Conservation (phyloP, 2,888 invertebrate species). For the Zhuqinia jingwanae region DNA sequence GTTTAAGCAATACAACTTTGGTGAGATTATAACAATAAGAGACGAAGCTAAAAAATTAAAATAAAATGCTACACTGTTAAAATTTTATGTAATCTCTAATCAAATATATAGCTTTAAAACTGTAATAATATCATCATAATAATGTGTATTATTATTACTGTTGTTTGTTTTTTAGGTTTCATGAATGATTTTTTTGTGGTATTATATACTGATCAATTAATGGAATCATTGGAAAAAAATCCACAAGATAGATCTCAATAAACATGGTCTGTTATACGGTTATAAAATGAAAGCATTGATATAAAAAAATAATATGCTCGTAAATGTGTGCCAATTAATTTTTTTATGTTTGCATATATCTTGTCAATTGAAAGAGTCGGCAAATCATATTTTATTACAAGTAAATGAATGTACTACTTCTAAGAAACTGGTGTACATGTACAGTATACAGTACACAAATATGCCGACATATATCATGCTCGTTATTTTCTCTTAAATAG, state of each 20-base stretch:
- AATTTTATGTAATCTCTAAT: slow-evolving; percentile 20
- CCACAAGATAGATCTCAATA: slow-evolving; percentile 43
- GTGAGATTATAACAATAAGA: slow-evolving; percentile 22
- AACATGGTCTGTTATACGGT: background rate
- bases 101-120: background rate
- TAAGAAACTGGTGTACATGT: too few species aligned
- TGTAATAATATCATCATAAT: background rate
- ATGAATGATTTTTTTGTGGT: slow-evolving; percentile 18
- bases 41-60: background rate
- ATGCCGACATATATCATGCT: too few species aligned
- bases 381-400: too few species aligned
- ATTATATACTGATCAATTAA: background rate
- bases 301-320: too few species aligned
- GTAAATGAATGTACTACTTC: too few species aligned
- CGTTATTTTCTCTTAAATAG: too few species aligned
- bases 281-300: too few species aligned
- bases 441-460: too few species aligned
- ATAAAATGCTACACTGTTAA: background rate
- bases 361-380: too few species aligned
- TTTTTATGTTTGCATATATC: too few species aligned
- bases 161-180: background rate
- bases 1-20: slow-evolving; percentile 7
- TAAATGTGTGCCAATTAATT: too few species aligned
- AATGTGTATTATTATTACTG: background rate
- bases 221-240: background rate